Evolutionary conservation across 2,113 vertebrate species (phyloP).

Genomic region (Ctenomys sociabilis): DNA sequence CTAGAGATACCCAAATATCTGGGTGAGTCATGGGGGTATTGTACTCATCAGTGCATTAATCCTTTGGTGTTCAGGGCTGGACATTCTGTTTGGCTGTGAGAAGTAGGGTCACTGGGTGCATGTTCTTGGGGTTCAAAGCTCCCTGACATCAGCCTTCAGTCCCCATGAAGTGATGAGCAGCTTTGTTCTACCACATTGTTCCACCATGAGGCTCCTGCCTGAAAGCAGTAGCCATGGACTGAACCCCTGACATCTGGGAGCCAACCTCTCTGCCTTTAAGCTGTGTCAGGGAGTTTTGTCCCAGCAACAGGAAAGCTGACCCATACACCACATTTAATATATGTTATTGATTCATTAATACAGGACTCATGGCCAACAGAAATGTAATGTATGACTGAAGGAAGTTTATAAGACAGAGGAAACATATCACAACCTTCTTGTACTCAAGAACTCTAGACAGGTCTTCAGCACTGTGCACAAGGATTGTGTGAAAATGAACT

Average conservation of each 20-base stretch:
- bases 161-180: background rate
- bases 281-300: background rate
- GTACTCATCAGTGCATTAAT: background rate
- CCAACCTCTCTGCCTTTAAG: background rate
- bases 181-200: background rate
- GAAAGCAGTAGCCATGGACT: background rate
- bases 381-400: background rate
- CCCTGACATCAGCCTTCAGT: background rate
- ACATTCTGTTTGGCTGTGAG: background rate
- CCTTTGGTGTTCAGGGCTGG: background rate
- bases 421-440: background rate
- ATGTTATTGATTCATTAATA: background rate
- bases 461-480: background rate
- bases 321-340: background rate
- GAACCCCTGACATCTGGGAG: background rate
- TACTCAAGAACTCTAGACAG: background rate
- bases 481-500: background rate
- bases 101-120: background rate
- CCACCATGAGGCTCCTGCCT: background rate
- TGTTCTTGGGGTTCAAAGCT: background rate
- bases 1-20: background rate
- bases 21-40: background rate
- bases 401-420: background rate
- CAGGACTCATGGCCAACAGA: background rate
- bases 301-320: background rate